Evolutionary conservation across 2,888 invertebrate genomes (phyloP).

Genomic region (Prosopocoilus inquinatus): DNA sequence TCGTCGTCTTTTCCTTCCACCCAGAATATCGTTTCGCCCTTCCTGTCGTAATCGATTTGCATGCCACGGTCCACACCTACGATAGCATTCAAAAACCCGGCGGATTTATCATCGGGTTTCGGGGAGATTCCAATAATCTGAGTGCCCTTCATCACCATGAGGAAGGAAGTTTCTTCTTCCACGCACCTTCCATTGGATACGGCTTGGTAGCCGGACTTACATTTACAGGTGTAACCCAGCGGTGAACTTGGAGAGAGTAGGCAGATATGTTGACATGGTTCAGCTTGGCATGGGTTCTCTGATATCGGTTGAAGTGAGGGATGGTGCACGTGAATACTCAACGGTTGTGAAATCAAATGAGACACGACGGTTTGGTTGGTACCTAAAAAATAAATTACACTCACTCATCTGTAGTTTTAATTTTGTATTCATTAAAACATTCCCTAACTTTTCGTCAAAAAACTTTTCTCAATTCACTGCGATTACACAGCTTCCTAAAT

Average conservation of each 20-base stretch:
- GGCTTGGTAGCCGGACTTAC: constrained; percentile 80
- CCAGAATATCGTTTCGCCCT: constrained; percentile 83
- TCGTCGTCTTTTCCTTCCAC: constrained; percentile 76
- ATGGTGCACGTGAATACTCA: constrained; percentile 94
- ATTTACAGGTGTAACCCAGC: constrained; percentile 81
- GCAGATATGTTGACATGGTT: constrained; percentile 86
- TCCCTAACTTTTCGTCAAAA: too few species aligned
- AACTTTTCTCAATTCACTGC: too few species aligned
- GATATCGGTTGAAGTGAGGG: constrained; percentile 85
- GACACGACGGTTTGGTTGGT: constrained; percentile 91
- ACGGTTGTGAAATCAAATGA: constrained; percentile 90
- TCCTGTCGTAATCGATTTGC: constrained; percentile 89
- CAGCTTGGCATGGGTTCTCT: constrained; percentile 72
- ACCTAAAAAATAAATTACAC: constrained; percentile 52
- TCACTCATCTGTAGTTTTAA: too few species aligned
- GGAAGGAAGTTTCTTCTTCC: constrained; percentile 84
- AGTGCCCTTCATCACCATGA: constrained; percentile 86
- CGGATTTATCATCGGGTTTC: constrained; percentile 71
- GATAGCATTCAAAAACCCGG: constrained; percentile 80
- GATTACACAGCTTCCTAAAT: too few species aligned
- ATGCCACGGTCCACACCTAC: constrained; percentile 86
- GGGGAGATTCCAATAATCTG: constrained; percentile 85
- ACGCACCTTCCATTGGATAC: constrained; percentile 68
- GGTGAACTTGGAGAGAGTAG: constrained; percentile 75
- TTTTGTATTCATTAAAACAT: background rate